Percentiles rank a stretch among this genome's conserved stretches.
These are phyloP conservation scores for Automeris io DNA, from an alignment of 2,888 invertebrate species.

Conservation along the genomic window DNA sequence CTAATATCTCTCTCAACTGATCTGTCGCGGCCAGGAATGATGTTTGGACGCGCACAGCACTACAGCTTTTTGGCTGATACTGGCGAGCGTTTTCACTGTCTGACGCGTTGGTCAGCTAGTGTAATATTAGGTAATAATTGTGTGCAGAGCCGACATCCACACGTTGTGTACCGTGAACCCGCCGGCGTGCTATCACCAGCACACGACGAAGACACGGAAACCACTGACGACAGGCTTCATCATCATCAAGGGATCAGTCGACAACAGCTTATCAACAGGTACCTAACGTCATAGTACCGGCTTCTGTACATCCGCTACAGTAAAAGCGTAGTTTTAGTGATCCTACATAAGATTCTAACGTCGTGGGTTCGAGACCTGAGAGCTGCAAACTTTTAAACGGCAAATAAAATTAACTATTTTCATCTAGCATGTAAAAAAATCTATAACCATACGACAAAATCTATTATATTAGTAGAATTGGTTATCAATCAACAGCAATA, in stretches of 20 bases:
- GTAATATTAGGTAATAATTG: background rate
- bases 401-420: no score
- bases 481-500: no score
- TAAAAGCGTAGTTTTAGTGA: background rate
- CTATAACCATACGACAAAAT: background rate
- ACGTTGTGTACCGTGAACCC: slow-evolving; percentile 58
- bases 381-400: no score
- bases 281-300: slow-evolving; percentile 3
- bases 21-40: no score
- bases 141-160: slow-evolving; percentile 60
- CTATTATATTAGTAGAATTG: no score
- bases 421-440: background rate
- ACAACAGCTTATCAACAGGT: slow-evolving; percentile 91
- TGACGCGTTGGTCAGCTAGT: no score
- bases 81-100: no score
- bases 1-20: no score
- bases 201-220: slow-evolving; percentile 58
- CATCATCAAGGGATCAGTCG: slow-evolving; percentile 88
- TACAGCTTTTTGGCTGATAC: no score
- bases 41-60: no score
- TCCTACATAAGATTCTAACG: no score
- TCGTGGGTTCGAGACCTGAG: no score
- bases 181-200: slow-evolving; percentile 50
- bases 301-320: background rate
- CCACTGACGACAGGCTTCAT: slow-evolving; percentile 71